These are phyloP conservation scores for Dasypus novemcinctus DNA, from an alignment of 2,113 vertebrate genomes.

Conservation along the genomic window DNA sequence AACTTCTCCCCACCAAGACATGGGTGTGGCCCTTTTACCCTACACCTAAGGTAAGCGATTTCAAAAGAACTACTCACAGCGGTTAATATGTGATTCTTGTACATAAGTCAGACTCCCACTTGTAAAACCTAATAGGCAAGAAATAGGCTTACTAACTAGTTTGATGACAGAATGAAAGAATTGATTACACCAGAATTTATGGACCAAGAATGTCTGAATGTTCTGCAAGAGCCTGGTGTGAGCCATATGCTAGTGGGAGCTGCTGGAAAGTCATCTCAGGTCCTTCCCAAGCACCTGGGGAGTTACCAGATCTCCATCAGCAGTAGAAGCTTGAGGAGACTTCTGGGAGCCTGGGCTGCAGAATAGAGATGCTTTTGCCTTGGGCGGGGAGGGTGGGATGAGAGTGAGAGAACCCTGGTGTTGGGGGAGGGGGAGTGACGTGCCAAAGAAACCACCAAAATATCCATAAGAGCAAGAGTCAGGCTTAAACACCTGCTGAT, in stretches of 20 bases:
- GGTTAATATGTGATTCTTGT: neutral
- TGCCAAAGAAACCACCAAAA: neutral
- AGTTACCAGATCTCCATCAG: neutral
- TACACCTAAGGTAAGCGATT: neutral
- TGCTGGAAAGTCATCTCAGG: neutral
- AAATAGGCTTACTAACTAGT: neutral
- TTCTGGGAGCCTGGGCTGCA: neutral
- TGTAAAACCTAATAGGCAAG: neutral
- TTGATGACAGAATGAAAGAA: neutral
- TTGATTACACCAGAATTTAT: neutral
- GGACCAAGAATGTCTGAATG: neutral
- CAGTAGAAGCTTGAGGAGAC: neutral
- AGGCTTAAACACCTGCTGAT: neutral
- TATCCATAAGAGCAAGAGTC: neutral
- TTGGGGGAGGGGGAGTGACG: neutral
- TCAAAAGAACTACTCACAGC: neutral
- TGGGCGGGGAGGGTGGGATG: neutral
- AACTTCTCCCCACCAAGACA: neutral
- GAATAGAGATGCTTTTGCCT: neutral
- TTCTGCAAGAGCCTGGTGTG: neutral
- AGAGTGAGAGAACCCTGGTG: neutral
- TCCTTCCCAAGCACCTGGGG: neutral
- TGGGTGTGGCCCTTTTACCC: neutral
- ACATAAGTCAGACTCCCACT: neutral
- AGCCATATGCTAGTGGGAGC: neutral